These are phyloP conservation scores for Steinernema hermaphroditum DNA, from an alignment of 2,888 invertebrate genomes.

Conservation along the genomic window DNA sequence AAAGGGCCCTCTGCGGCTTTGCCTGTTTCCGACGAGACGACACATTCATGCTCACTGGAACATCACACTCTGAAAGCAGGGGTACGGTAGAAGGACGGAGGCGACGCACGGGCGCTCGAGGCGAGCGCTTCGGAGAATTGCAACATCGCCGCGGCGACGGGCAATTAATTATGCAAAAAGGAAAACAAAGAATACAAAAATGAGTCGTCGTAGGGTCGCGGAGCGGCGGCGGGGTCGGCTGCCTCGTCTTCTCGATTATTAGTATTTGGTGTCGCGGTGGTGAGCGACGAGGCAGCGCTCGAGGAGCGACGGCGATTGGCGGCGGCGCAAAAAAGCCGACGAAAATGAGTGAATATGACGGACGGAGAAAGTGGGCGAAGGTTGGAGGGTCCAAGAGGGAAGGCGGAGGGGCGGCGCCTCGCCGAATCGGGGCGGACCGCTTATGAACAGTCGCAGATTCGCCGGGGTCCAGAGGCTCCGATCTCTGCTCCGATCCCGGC, in stretches of 20 bases:
- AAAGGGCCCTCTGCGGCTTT: slow-evolving; percentile 19
- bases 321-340: slow-evolving; percentile 30
- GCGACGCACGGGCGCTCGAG: not conserved
- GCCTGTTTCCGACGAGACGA: slow-evolving; percentile 29
- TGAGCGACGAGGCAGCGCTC: slow-evolving; percentile 24
- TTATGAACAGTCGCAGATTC: slow-evolving; percentile 16
- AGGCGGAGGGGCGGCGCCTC: not conserved
- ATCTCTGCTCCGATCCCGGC: too few species aligned
- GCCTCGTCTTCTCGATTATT: slow-evolving; percentile 22
- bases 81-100: not conserved
- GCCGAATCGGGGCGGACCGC: slow-evolving; percentile 16
- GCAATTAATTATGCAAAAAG: slow-evolving; percentile 19
- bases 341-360: slow-evolving; percentile 31
- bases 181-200: slow-evolving; percentile 2
- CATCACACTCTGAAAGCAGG: slow-evolving; percentile 21
- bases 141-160: slow-evolving; percentile 9
- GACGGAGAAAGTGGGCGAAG: slow-evolving; percentile 30
- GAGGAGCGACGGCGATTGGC: slow-evolving; percentile 31
- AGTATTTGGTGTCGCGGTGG: slow-evolving; percentile 28
- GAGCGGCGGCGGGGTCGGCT: not conserved
- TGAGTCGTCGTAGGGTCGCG: not conserved
- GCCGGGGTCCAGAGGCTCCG: not conserved
- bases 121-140: slow-evolving; percentile 5
- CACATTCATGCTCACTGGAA: slow-evolving; percentile 26
- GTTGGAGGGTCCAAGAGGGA: slow-evolving; percentile 17